Evolutionary conservation across 2,113 vertebrate species (phyloP).

Genomic region (Camelus dromedarius): DNA sequence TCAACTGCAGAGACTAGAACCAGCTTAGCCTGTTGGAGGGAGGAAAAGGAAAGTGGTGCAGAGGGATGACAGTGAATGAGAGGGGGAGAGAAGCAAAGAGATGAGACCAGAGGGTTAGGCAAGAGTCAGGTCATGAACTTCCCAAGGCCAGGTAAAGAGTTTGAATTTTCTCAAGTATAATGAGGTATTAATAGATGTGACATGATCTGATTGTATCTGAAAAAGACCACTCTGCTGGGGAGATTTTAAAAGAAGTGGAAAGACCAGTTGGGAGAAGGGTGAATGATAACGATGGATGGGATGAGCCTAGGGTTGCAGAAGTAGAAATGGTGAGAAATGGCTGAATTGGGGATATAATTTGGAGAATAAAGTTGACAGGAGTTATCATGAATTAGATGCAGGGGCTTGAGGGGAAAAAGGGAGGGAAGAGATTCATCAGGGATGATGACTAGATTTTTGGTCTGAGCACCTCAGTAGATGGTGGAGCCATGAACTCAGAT

Average conservation of each 20-base stretch:
- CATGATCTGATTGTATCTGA: background rate
- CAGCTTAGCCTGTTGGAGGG: background rate
- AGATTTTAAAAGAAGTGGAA: background rate
- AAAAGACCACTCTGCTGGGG: background rate
- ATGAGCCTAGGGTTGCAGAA: background rate
- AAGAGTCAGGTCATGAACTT: background rate
- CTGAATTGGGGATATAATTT: background rate
- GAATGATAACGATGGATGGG: background rate
- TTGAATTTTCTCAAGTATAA: slow-evolving; percentile 18
- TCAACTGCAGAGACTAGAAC: background rate
- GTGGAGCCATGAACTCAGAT: background rate
- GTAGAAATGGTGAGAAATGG: background rate
- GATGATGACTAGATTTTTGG: background rate
- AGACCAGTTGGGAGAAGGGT: background rate
- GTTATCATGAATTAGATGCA: background rate
- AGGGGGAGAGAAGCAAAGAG: background rate
- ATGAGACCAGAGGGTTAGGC: background rate
- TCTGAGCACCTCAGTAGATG: slow-evolving; percentile 12
- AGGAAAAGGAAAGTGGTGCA: background rate
- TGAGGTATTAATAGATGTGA: slow-evolving; percentile 11
- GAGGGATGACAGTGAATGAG: background rate
- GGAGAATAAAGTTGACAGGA: slow-evolving; percentile 3
- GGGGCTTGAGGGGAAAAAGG: background rate
- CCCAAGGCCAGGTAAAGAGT: background rate
- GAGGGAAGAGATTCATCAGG: background rate